These are phyloP conservation scores for Anagyrus pseudococci DNA, from an alignment of 2,888 invertebrate genomes.

Conservation along the genomic window DNA sequence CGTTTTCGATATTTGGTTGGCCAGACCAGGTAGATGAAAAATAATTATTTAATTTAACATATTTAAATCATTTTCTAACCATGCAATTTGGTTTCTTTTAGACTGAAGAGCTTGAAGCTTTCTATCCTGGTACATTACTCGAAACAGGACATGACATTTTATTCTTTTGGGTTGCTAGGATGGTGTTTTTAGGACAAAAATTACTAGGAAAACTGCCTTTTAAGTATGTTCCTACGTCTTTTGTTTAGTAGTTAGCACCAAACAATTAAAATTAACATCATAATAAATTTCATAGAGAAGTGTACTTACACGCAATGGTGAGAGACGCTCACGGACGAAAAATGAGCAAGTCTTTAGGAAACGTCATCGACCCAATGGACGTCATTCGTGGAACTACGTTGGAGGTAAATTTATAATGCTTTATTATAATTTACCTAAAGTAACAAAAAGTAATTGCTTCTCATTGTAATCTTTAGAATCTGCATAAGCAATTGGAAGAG, in stretches of 20 bases:
- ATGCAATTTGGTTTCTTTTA: conserved; percentile 43
- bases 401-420: conserved; percentile 62
- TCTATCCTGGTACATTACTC: conserved; percentile 90
- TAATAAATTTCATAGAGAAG: conserved; percentile 68
- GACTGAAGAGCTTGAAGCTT: conserved; percentile 74
- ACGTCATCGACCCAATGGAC: conserved; percentile 97
- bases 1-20: conserved; percentile 98
- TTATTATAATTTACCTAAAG: no score
- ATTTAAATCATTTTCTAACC: background rate
- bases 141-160: conserved; percentile 98
- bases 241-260: background rate
- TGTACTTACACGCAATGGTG: conserved; percentile 96
- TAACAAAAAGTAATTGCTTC: background rate
- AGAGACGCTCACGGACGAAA: conserved; percentile 98
- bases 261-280: background rate
- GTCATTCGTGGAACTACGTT: conserved; percentile 88
- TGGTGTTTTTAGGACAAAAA: conserved; percentile 96
- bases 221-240: conserved; percentile 63
- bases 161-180: conserved; percentile 99
- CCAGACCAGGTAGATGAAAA: conserved; percentile 78
- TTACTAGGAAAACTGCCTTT: conserved; percentile 93
- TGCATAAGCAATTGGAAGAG: conserved; percentile 75
- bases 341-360: conserved; percentile 98
- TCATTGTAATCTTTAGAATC: conserved; percentile 55
- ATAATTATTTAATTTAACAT: no score